Percentiles rank a stretch among this genome's conserved stretches.
phyloP scores from a whole-genome alignment of 2,113 vertebrate species.

The Mandrillus leucophaeus region DNA sequence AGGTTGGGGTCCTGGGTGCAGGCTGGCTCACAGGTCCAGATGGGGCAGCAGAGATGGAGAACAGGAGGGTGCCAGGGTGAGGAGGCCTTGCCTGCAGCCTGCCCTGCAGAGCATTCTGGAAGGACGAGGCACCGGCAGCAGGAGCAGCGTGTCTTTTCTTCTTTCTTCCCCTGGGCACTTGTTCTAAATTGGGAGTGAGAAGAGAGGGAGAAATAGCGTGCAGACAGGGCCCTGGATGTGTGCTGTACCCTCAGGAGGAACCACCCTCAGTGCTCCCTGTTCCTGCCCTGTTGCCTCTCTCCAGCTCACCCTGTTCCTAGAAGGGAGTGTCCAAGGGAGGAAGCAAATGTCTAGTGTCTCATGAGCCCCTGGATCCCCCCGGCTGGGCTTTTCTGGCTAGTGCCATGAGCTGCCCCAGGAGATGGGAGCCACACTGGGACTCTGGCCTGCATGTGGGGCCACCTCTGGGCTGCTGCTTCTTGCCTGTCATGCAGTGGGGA shows the following conservation, averaged over 20 bases:
- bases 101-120: background rate
- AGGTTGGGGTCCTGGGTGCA: background rate
- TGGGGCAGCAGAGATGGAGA: too few species aligned
- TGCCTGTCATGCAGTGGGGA: background rate
- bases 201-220: background rate
- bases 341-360: background rate
- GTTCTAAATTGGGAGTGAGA: background rate
- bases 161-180: background rate
- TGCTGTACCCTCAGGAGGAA: too few species aligned
- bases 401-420: background rate
- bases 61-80: too few species aligned
- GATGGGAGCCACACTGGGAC: background rate
- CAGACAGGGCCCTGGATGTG: background rate
- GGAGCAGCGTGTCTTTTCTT: background rate
- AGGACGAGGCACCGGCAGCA: background rate
- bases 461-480: background rate
- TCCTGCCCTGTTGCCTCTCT: too few species aligned
- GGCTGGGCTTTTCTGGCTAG: background rate
- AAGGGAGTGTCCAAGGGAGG: background rate
- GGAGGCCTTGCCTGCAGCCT: background rate
- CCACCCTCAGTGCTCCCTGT: too few species aligned
- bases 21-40: background rate
- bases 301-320: background rate
- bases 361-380: background rate
- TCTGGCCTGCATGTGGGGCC: background rate